Evolutionary conservation across 2,888 invertebrate species (phyloP).

Genomic region (Drosophila helvetica): DNA sequence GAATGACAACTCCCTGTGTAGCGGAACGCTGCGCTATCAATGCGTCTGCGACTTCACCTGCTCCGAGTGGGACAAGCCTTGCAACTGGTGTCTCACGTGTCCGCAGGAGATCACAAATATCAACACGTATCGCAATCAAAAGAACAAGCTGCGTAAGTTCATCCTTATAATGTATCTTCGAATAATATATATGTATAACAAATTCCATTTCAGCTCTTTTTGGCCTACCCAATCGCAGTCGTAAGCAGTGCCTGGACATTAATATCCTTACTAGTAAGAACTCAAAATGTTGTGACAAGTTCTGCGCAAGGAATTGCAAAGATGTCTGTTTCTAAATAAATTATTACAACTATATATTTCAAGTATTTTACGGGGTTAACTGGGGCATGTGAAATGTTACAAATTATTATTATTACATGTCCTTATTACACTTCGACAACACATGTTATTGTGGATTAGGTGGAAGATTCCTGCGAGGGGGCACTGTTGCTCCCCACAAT

Average conservation of each 20-base stretch:
- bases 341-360: background rate
- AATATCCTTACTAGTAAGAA: conserved; percentile 14
- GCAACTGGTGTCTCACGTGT: conserved; percentile 43
- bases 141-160: conserved; percentile 29
- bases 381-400: background rate
- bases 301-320: conserved; percentile 2
- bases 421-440: too few relatives aligned
- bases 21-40: conserved; percentile 8
- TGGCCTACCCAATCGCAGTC: conserved; percentile 9
- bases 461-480: background rate
- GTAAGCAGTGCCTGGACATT: conserved; percentile 26
- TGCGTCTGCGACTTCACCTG: conserved; percentile 45
- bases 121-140: conserved; percentile 5
- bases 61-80: conserved; percentile 32
- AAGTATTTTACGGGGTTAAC: background rate
- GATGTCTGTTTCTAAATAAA: conserved; percentile 32
- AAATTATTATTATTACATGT: background rate
- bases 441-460: too few relatives aligned
- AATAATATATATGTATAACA: background rate
- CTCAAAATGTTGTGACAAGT: conserved; percentile 27
- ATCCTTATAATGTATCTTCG: background rate
- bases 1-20: background rate
- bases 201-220: conserved; percentile 13
- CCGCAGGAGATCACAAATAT: conserved; percentile 8
- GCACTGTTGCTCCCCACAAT: background rate